phyloP scores from a whole-genome alignment of 2,797 vertebrate genomes.

The Cossypha polioptera region DNA sequence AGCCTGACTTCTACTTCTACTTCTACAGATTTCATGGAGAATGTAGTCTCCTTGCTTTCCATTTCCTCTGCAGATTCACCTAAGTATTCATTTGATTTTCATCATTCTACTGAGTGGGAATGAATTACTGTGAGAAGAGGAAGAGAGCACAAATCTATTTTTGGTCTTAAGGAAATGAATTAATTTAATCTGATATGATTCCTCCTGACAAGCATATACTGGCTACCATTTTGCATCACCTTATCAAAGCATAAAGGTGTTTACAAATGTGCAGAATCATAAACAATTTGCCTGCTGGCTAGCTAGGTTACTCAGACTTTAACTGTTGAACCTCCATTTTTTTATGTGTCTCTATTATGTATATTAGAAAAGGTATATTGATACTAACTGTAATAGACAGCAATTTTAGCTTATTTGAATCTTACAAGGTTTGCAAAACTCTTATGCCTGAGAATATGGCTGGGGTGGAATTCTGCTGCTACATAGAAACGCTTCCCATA shows the following conservation, averaged over 20 bases:
- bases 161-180: neutral
- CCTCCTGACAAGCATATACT: neutral
- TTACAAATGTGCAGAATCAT: constrained; percentile 16
- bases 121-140: neutral
- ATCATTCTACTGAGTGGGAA: neutral
- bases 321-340: neutral
- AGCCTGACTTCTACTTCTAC: neutral
- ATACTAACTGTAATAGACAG: neutral
- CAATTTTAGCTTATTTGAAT: neutral
- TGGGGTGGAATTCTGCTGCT: neutral
- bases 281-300: neutral
- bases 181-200: constrained; percentile 1
- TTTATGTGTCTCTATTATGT: neutral
- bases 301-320: neutral
- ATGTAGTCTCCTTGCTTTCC: neutral
- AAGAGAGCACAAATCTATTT: neutral
- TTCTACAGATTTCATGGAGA: neutral
- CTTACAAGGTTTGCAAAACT: neutral
- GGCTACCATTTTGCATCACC: neutral
- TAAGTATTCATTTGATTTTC: neutral
- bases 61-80: neutral
- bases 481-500: neutral
- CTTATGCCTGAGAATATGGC: neutral
- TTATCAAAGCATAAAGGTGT: constrained; percentile 11
- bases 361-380: neutral